Evolutionary conservation across 2,797 vertebrate species (phyloP).

Genomic region (Bradypus variegatus): DNA sequence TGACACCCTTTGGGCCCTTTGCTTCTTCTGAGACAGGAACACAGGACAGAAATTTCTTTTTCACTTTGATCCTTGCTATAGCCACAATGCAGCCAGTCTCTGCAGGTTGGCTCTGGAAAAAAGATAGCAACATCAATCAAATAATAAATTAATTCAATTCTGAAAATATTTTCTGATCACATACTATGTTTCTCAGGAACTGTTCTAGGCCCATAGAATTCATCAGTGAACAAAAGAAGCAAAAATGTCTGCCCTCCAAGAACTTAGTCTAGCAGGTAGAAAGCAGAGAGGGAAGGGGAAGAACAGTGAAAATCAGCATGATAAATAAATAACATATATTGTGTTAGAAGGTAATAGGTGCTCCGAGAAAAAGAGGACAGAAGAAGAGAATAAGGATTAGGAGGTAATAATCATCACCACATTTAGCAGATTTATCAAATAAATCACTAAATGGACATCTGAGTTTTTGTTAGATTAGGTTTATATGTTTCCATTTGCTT

Average conservation of each 20-base stretch:
- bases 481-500: not conserved
- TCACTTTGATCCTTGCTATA: not conserved
- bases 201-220: not conserved
- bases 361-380: not conserved
- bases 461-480: not conserved
- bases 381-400: not conserved
- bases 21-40: not conserved
- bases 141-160: not conserved
- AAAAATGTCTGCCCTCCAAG: not conserved
- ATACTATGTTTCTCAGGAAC: not conserved
- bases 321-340: not conserved
- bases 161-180: not conserved
- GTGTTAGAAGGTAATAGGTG: not conserved
- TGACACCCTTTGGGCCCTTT: not conserved
- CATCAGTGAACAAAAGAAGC: not conserved
- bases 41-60: slow-evolving; percentile 5
- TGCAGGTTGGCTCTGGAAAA: not conserved
- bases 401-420: not conserved
- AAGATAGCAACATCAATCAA: not conserved
- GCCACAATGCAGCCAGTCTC: not conserved
- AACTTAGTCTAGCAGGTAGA: not conserved
- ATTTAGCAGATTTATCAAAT: not conserved
- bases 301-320: not conserved
- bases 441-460: not conserved
- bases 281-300: not conserved